Evolutionary conservation across 1,140 invertebrate genomes (phyloP).

Genomic region (Chironomus striatipennis): DNA sequence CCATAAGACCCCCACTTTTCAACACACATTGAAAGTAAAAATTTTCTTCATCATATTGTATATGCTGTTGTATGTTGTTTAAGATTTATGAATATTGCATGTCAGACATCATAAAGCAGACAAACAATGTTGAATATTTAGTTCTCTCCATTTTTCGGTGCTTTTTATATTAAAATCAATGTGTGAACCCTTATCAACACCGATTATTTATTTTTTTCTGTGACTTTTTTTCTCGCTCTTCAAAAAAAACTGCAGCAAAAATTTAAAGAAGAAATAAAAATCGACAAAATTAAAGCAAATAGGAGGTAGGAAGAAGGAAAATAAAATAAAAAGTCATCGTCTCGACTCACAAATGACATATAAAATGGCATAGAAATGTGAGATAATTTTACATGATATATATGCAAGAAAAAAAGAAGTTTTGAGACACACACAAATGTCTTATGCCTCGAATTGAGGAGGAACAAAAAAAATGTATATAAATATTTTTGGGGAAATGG

Average conservation of each 20-base stretch:
- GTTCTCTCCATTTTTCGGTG: background rate
- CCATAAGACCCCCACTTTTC: background rate
- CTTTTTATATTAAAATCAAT: background rate
- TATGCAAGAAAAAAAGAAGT: background rate
- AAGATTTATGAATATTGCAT: conserved; percentile 9
- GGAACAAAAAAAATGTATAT: too few species aligned
- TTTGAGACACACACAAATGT: background rate
- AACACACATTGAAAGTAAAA: background rate
- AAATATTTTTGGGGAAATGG: too few species aligned
- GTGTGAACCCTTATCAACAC: background rate
- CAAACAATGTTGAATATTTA: background rate
- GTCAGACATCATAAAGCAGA: conserved; percentile 12
- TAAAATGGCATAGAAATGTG: conserved; percentile 7
- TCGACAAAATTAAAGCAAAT: too few species aligned
- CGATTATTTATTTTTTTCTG: background rate
- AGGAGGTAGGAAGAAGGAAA: background rate
- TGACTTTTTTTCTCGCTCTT: background rate
- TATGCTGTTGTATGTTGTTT: conserved; percentile 1
- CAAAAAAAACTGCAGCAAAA: too few species aligned
- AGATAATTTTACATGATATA: conserved; percentile 4
- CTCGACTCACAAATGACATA: conserved; percentile 12
- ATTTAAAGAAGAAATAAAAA: too few species aligned
- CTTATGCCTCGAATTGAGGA: too few species aligned
- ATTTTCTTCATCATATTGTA: background rate
- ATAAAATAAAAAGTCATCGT: background rate